Percentiles rank a stretch among this genome's conserved stretches.
phyloP scores from a whole-genome alignment of 2,888 invertebrate species.

The Stenolophus ochropezus region DNA sequence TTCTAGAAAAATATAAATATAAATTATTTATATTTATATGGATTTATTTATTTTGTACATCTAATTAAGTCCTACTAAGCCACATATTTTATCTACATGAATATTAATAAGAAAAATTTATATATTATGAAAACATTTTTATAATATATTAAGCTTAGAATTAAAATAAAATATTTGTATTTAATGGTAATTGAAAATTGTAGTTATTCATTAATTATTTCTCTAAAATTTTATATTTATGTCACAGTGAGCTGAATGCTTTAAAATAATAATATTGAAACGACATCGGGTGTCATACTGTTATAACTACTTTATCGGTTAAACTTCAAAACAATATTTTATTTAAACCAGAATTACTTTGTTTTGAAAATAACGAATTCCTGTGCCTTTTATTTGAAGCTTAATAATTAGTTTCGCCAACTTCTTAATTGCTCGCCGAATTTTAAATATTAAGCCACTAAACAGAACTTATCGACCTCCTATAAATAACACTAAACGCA shows the following conservation, averaged over 20 bases:
- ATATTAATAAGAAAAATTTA: not conserved
- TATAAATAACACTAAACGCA: slow-evolving; percentile 15
- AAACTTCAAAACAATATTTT: not conserved
- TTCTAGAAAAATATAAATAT: not conserved
- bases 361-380: not conserved
- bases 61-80: not conserved
- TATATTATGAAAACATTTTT: not conserved
- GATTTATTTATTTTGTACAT: not conserved
- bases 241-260: not conserved
- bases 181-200: no score
- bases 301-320: not conserved
- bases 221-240: not conserved
- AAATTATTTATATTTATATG: not conserved
- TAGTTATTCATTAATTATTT: no score
- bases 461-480: not conserved
- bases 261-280: not conserved
- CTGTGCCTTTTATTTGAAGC: not conserved
- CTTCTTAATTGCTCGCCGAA: not conserved
- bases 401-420: not conserved
- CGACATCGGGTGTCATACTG: not conserved
- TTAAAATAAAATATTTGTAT: not conserved
- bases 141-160: not conserved
- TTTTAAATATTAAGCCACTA: not conserved
- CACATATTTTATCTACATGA: not conserved
- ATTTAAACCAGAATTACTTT: not conserved